Evolutionary conservation across 2,797 vertebrate genomes (phyloP), one percentile per base, ranked within the genome.

Genomic region (Leptoclinus maculatus): DNA sequence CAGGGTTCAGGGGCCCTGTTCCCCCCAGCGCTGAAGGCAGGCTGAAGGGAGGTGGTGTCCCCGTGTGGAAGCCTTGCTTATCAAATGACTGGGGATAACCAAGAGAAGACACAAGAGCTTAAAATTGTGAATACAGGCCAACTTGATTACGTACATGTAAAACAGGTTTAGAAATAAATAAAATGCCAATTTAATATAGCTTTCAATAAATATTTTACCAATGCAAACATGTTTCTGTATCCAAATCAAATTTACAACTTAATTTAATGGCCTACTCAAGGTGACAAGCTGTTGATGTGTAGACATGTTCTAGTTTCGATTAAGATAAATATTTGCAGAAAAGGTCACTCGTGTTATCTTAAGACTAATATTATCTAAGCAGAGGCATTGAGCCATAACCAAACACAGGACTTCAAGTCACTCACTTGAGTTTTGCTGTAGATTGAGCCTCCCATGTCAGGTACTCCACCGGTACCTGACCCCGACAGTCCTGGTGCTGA

Each of bases 11-110:
- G 10, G 97, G 96, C 29, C 97, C 97, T 0, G 97, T 94, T 0
- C 97, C 97, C 29, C 96, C 97, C 0, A 99, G 95, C 59, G 97
- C 97, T 3, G 98, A 99, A 4, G 98, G 98, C 83, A 99, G 93
- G 94, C 91, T 98, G 93, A 99, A 99, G 0, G 98, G 96, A 74
- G 98, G 97, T 0, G 97, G 97, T 0, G 97, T 97, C 66, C 96
- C 98, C 1, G 98, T 96, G 5, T 98, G 97, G 94, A 99, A 99
- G 91, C 97, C 97, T 95, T 99, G 98, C 92, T 99, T 99, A 91
- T 99, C 98, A 92, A 97, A 99, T 0, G 96, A 94, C 97, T 99
- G 92, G 12, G 25, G 11, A 69, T 0, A 62, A 34, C 10, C 3
- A 21, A 71, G 17, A 57, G 7, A 38, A 21, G 10, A 74, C 39